Conservation (phyloP, 2,797 vertebrate genomes). For the Diplodus puntazzo region DNA sequence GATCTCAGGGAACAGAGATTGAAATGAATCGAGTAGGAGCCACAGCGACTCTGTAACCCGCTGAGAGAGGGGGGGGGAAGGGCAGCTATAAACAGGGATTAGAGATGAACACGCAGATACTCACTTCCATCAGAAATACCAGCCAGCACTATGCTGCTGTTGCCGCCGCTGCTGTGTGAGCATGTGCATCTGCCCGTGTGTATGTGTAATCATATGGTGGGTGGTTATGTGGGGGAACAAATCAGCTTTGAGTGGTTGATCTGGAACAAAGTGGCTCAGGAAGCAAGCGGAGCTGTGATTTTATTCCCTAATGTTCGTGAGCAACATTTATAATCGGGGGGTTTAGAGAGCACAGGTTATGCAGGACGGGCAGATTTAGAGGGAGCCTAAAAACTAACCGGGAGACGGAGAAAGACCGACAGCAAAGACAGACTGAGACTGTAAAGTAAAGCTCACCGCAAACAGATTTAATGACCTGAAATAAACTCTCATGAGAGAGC, state of each 20-base stretch:
- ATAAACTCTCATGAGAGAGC: conserved; percentile 7
- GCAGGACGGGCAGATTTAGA: conserved; percentile 47
- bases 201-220: conserved; percentile 50
- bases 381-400: conserved; percentile 28
- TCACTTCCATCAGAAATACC: conserved; percentile 63
- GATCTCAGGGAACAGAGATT: conserved; percentile 51
- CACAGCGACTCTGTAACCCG: conserved; percentile 29
- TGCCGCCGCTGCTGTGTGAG: conserved; percentile 28
- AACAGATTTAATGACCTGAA: conserved; percentile 17
- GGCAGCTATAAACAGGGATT: conserved; percentile 78
- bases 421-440: conserved; percentile 11
- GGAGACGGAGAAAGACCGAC: conserved; percentile 15
- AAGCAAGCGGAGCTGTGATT: conserved; percentile 65
- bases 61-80: conserved; percentile 43
- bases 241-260: conserved; percentile 77
- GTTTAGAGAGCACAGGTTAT: conserved; percentile 45
- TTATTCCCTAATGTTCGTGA: conserved; percentile 65
- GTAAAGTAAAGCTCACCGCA: conserved; percentile 18
- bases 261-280: conserved; percentile 75
- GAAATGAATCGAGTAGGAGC: conserved; percentile 58
- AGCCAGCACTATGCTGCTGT: conserved; percentile 45
- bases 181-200: conserved; percentile 9
- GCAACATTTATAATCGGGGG: conserved; percentile 66
- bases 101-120: conserved; percentile 75
- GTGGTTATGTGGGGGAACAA: conserved; percentile 56